A percentile compares a stretch with the other conserved stretches of the same genome.
phyloP scores from a whole-genome alignment of 2,888 invertebrate genomes.

The Lamproptera curius region DNA sequence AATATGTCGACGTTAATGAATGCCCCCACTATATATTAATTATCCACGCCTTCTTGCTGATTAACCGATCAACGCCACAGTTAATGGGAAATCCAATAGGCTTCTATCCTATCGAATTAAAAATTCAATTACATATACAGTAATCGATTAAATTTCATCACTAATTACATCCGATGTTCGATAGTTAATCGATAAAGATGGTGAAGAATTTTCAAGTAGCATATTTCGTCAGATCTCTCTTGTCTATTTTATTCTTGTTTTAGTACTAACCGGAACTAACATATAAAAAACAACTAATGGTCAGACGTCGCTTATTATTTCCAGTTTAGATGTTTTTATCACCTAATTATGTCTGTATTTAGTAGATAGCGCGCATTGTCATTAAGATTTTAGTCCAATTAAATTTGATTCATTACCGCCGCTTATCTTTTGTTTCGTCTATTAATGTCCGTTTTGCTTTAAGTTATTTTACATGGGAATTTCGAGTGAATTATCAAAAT shows the following conservation, averaged over 20 bases:
- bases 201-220: background rate
- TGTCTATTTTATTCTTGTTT: constrained; percentile 9
- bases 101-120: background rate
- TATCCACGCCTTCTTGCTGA: background rate
- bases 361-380: background rate
- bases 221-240: background rate
- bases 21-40: constrained; percentile 1
- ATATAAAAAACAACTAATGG: constrained; percentile 14
- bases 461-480: no score
- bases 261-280: constrained; percentile 14
- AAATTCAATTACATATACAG: constrained; percentile 8
- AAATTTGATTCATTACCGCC: constrained; percentile 15
- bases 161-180: constrained; percentile 6
- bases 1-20: background rate
- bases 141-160: constrained; percentile 8
- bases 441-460: background rate
- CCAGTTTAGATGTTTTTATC: constrained; percentile 15
- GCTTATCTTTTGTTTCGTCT: constrained; percentile 10
- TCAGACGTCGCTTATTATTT: constrained; percentile 12
- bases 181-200: constrained; percentile 2
- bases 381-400: constrained; percentile 16
- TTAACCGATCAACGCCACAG: background rate
- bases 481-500: no score
- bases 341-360: constrained; percentile 9
- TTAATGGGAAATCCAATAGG: background rate